These are phyloP conservation scores for Squalus acanthias DNA, from an alignment of 2,797 vertebrate genomes.

Conservation along the genomic window DNA sequence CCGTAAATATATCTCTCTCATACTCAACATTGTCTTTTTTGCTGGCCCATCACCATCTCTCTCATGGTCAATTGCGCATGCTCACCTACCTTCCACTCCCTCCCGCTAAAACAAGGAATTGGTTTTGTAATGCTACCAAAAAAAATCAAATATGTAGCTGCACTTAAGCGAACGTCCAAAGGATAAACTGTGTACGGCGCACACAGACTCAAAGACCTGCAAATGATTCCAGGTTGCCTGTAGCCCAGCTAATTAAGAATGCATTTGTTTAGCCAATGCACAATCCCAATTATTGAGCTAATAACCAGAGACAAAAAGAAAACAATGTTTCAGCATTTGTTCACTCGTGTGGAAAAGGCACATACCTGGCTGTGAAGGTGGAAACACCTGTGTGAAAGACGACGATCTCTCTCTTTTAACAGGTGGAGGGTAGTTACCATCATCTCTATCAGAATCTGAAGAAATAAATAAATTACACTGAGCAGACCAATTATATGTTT, in stretches of 20 bases:
- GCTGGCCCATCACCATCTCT: neutral
- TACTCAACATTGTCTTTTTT: neutral
- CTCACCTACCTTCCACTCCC: neutral
- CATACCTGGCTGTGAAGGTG: conserved; percentile 87
- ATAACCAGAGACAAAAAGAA: neutral
- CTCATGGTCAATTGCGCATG: neutral
- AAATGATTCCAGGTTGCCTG: neutral
- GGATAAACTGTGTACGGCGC: neutral
- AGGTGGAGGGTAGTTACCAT: conserved; percentile 84
- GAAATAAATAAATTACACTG: conserved; percentile 11
- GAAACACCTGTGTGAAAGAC: conserved; percentile 78
- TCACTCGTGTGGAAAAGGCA: neutral
- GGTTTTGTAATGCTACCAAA: neutral
- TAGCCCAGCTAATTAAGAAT: neutral
- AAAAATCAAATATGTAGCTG: neutral
- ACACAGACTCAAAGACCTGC: neutral
- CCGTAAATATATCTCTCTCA: neutral
- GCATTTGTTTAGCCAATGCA: conserved; percentile 39
- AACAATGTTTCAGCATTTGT: neutral
- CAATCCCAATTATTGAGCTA: neutral
- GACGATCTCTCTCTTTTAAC: conserved; percentile 91
- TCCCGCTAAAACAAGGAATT: neutral
- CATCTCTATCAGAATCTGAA: conserved; percentile 90
- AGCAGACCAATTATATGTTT: neutral
- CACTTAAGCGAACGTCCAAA: neutral